phyloP scores from a whole-genome alignment of 2,797 vertebrate species.

The Gymnothorax reevesii region DNA sequence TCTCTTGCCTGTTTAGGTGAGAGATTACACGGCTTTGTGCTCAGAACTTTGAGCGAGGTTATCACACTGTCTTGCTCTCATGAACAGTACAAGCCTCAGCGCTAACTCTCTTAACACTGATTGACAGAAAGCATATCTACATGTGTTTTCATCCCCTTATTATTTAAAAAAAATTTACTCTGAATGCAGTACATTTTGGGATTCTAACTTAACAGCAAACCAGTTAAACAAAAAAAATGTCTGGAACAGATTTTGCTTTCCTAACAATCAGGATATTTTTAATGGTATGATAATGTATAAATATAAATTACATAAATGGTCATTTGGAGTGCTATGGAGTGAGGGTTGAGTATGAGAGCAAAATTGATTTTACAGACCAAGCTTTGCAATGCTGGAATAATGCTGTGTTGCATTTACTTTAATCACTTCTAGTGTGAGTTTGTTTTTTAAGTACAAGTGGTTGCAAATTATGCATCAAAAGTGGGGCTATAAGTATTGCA shows the following conservation, averaged over 20 bases:
- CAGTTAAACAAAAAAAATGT: not conserved
- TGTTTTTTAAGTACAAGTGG: not conserved
- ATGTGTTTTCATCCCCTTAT: constrained; percentile 10
- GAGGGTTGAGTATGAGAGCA: not conserved
- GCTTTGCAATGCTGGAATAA: not conserved
- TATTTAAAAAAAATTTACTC: not conserved
- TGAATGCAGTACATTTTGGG: not conserved
- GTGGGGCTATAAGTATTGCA: too few species aligned
- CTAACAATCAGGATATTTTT: not conserved
- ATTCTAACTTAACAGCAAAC: not conserved
- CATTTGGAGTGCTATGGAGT: not conserved
- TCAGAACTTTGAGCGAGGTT: constrained; percentile 53
- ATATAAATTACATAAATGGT: not conserved
- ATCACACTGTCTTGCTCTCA: constrained; percentile 32
- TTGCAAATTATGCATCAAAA: not conserved
- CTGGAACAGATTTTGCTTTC: not conserved
- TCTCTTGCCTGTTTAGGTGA: constrained; percentile 72
- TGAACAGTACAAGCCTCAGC: constrained; percentile 3
- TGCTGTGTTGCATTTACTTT: not conserved
- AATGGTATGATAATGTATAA: not conserved
- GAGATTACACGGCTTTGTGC: constrained; percentile 63
- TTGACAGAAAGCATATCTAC: constrained; percentile 3
- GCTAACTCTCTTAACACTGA: not conserved
- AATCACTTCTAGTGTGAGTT: not conserved
- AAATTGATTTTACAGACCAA: not conserved